phyloP scores from a whole-genome alignment of 2,888 invertebrate genomes.

The Cactoblastis cactorum region DNA sequence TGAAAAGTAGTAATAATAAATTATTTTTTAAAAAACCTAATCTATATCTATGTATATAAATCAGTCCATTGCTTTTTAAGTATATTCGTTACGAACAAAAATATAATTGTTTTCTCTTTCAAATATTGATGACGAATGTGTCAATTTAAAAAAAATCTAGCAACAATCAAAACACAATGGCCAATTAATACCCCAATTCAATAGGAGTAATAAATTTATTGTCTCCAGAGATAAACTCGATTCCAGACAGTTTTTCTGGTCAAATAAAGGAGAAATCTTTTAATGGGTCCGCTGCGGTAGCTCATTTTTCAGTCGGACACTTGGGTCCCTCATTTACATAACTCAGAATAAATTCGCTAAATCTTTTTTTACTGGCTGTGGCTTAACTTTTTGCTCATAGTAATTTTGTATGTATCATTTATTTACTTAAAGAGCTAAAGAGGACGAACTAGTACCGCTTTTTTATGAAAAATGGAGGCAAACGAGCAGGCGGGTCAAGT shows the following conservation, averaged over 20 bases:
- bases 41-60: too few species aligned
- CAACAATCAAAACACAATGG: background rate
- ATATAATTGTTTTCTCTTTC: too few species aligned
- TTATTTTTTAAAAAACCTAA: too few species aligned
- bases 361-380: background rate
- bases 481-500: too few species aligned
- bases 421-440: too few species aligned
- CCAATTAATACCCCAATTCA: background rate
- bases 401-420: too few species aligned
- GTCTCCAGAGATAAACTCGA: background rate
- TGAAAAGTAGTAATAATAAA: too few species aligned
- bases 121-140: too few species aligned
- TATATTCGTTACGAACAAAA: too few species aligned
- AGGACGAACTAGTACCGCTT: too few species aligned
- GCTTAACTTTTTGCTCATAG: background rate
- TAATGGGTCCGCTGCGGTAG: conserved; percentile 3
- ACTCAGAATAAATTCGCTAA: background rate
- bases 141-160: background rate
- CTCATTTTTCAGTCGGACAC: conserved; percentile 6
- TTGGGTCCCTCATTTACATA: conserved; percentile 8
- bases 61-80: too few species aligned
- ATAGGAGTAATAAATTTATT: background rate
- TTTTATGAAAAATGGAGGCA: too few species aligned
- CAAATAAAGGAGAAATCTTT: background rate
- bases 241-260: background rate